A percentile compares a stretch with the other conserved stretches of the same genome.
Conservation (phyloP, 2,888 invertebrate genomes). For the Luperina nickerlii region DNA sequence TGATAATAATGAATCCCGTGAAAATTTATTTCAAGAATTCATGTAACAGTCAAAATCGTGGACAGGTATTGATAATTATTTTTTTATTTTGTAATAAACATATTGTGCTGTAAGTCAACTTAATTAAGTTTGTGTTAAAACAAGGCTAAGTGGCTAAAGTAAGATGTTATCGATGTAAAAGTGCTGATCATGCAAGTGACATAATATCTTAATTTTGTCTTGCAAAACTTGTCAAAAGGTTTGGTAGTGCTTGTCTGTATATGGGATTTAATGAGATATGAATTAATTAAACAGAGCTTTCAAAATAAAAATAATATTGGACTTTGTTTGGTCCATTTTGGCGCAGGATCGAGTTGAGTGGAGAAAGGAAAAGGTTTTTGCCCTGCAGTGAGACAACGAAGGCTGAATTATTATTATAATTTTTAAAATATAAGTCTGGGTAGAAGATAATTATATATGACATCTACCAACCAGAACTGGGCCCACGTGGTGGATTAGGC, state of each 20-base stretch:
- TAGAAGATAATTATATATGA: not conserved
- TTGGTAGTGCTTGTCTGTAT: not conserved
- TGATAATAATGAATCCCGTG: slow-evolving; percentile 2
- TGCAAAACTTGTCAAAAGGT: slow-evolving; percentile 14
- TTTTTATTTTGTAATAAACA: slow-evolving; percentile 25
- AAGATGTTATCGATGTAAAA: slow-evolving; percentile 28
- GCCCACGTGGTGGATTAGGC: too few relatives aligned
- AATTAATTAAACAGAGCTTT: not conserved
- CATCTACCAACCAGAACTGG: not conserved
- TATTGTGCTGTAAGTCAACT: slow-evolving; percentile 17
- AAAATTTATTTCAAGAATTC: slow-evolving; percentile 1
- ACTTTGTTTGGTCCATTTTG: not conserved
- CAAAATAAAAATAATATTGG: not conserved
- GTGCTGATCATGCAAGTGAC: slow-evolving; percentile 15
- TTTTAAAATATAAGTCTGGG: not conserved
- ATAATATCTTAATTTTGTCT: slow-evolving; percentile 39
- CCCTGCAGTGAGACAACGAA: too few relatives aligned
- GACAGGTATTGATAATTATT: slow-evolving; percentile 17
- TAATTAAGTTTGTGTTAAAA: slow-evolving; percentile 33
- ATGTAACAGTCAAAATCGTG: slow-evolving; percentile 9
- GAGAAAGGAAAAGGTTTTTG: not conserved
- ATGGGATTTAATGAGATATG: too few relatives aligned
- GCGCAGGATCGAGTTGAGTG: not conserved
- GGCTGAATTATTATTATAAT: not conserved
- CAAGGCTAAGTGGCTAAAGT: slow-evolving; percentile 1